A percentile compares a stretch with the other conserved stretches of the same genome.
phyloP scores from a whole-genome alignment of 2,113 vertebrate genomes.

The Scopus umbretta region DNA sequence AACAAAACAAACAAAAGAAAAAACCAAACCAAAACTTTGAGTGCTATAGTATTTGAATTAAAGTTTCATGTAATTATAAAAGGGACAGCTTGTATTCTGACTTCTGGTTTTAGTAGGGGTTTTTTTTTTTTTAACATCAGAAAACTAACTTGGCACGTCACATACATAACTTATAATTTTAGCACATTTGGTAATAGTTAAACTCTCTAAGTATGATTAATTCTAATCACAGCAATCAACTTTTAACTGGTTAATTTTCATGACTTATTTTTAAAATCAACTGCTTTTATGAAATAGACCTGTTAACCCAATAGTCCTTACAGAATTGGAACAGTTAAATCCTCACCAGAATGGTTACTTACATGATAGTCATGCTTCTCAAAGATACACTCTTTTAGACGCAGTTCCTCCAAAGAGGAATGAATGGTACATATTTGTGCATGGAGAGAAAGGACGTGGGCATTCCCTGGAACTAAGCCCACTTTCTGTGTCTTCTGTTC shows the following conservation, averaged over 20 bases:
- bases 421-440: neutral
- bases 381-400: neutral
- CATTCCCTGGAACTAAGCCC: neutral
- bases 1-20: neutral
- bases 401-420: neutral
- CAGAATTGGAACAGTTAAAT: neutral
- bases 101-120: neutral
- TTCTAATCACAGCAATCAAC: neutral
- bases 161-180: neutral
- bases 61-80: neutral
- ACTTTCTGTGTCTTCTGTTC: neutral
- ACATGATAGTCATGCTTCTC: neutral
- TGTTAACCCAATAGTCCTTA: neutral
- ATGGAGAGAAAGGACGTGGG: neutral
- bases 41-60: neutral
- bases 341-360: neutral
- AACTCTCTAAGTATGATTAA: neutral
- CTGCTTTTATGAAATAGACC: neutral
- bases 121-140: neutral
- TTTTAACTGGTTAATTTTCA: neutral
- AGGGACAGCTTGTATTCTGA: neutral
- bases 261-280: neutral
- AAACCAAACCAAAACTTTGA: neutral
- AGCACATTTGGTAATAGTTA: neutral
- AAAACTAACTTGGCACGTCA: neutral